Conservation (phyloP, 2,113 vertebrate species). For the Emberiza fucata region DNA sequence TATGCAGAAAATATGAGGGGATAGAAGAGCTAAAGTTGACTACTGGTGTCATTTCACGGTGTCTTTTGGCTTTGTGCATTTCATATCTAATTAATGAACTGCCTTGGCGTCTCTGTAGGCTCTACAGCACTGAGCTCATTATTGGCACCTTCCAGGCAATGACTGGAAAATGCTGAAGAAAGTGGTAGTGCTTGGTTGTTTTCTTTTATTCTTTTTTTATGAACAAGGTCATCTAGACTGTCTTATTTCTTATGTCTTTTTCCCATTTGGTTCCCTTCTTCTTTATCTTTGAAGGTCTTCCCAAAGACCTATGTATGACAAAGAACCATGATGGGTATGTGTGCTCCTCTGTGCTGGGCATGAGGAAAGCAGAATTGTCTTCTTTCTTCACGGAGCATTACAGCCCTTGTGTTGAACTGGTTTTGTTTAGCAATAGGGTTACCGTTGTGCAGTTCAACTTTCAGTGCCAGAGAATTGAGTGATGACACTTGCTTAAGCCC, state of each 20-base stretch:
- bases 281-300: background rate
- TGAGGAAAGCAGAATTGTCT: background rate
- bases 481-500: background rate
- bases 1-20: background rate
- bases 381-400: accelerated
- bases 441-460: background rate
- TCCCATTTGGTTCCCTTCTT: background rate
- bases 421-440: background rate
- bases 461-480: background rate
- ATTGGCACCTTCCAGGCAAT: slow-evolving; percentile 4
- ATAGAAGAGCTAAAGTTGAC: background rate
- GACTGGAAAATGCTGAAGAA: background rate
- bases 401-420: background rate
- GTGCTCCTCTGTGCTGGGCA: background rate
- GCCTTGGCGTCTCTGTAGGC: background rate
- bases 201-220: no score
- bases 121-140: slow-evolving; percentile 6
- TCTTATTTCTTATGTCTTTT: background rate
- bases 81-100: slow-evolving; percentile 4
- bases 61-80: background rate
- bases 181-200: background rate
- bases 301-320: background rate
- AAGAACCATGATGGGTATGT: background rate
- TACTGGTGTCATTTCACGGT: background rate
- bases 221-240: background rate